These are phyloP conservation scores for Drosophila greeni DNA, from an alignment of 2,888 invertebrate genomes.

Conservation along the genomic window DNA sequence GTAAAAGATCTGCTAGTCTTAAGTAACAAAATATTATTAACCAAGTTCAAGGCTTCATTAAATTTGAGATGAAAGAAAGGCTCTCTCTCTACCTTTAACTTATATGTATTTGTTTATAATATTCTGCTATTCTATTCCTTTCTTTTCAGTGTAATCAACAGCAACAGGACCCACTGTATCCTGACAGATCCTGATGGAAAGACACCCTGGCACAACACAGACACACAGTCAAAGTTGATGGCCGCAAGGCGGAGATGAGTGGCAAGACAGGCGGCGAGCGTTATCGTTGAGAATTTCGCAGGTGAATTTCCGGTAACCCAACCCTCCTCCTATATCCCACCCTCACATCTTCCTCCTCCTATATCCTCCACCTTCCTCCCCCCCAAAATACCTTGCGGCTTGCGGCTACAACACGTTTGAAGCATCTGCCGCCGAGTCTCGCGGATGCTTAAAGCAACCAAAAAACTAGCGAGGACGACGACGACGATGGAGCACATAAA, in stretches of 20 bases:
- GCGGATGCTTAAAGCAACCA: slow-evolving; percentile 23
- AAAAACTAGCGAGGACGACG: slow-evolving; percentile 41
- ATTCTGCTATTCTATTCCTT: no score
- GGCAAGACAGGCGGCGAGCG: slow-evolving; percentile 14
- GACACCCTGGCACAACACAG: slow-evolving; percentile 4
- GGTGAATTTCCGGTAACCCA: slow-evolving; percentile 46
- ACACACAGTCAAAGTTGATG: slow-evolving; percentile 37
- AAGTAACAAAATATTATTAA: no score
- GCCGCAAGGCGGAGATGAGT: slow-evolving; percentile 39
- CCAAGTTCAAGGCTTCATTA: no score
- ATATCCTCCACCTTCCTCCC: not conserved
- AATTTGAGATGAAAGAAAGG: not conserved
- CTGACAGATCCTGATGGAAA: slow-evolving; percentile 10
- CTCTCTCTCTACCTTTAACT: not conserved
- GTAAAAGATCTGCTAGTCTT: no score
- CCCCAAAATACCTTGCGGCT: slow-evolving; percentile 13
- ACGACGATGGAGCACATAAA: slow-evolving; percentile 60
- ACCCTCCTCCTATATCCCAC: not conserved
- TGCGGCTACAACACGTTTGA: slow-evolving; percentile 17
- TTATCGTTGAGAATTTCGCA: slow-evolving; percentile 51
- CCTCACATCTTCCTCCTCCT: not conserved
- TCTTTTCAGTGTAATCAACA: slow-evolving; percentile 11
- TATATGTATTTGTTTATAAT: not conserved
- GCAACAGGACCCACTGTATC: slow-evolving; percentile 19
- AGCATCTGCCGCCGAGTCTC: slow-evolving; percentile 17